These are phyloP conservation scores for Epistrophella euchroma DNA, from an alignment of 2,888 invertebrate genomes.

Conservation along the genomic window DNA sequence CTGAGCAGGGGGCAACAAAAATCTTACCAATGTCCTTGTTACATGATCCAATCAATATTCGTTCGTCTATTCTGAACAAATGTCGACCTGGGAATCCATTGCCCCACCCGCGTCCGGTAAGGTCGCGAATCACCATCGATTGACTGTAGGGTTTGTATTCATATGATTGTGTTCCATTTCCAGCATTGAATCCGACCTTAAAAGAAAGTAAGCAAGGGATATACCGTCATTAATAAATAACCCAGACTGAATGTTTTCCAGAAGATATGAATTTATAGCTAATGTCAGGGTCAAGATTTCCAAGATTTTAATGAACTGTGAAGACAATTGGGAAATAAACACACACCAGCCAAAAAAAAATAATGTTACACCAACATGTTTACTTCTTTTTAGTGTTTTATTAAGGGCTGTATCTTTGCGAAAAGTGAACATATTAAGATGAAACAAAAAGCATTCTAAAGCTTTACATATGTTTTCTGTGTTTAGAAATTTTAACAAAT, in stretches of 20 bases:
- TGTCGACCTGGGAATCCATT: slow-evolving; percentile 96
- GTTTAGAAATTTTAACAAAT: too few species aligned
- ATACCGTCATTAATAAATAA: slow-evolving; percentile 46
- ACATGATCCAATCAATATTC: slow-evolving; percentile 96
- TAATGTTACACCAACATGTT: too few species aligned
- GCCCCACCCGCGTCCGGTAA: slow-evolving; percentile 93
- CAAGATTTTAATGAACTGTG: slow-evolving; percentile 40
- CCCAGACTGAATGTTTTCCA: not conserved
- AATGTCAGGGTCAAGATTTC: slow-evolving; percentile 36
- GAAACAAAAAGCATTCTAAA: too few species aligned
- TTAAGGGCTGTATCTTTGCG: too few species aligned
- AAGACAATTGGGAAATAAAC: slow-evolving; percentile 17
- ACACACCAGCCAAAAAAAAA: too few species aligned
- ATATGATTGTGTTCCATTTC: slow-evolving; percentile 95
- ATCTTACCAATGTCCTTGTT: slow-evolving; percentile 92
- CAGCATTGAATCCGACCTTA: slow-evolving; percentile 97
- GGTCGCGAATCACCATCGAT: slow-evolving; percentile 91
- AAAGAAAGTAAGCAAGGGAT: slow-evolving; percentile 79
- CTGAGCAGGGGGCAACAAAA: not conserved
- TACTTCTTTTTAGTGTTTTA: too few species aligned
- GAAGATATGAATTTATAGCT: slow-evolving; percentile 14
- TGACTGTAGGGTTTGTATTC: slow-evolving; percentile 96
- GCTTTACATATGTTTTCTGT: too few species aligned
- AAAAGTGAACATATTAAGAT: too few species aligned
- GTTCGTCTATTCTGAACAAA: slow-evolving; percentile 97